Evolutionary conservation across 1,140 invertebrate genomes (phyloP).

Genomic region (Drosophila pectinifera): DNA sequence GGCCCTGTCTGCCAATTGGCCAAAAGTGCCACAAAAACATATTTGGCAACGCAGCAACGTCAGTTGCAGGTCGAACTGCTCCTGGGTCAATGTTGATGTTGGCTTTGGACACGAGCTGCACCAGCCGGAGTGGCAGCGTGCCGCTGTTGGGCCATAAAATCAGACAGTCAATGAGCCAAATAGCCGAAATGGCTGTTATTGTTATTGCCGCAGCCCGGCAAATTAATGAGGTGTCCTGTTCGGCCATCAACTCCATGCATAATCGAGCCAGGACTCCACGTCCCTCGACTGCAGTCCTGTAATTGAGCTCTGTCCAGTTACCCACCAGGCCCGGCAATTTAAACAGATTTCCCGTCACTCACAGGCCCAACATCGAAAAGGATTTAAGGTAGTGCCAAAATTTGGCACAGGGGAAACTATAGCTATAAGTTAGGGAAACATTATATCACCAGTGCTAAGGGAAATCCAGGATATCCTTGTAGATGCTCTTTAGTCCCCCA

Average conservation of each 20-base stretch:
- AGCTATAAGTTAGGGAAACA: background rate
- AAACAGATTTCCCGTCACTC: slow-evolving; percentile 10
- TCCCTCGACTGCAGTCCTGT: slow-evolving; percentile 40
- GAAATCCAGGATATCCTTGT: background rate
- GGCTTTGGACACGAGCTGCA: slow-evolving; percentile 58
- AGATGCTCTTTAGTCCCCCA: slow-evolving; percentile 26
- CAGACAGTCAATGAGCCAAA: slow-evolving; percentile 79
- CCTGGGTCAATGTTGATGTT: slow-evolving; percentile 75
- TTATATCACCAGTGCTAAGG: too few relatives aligned
- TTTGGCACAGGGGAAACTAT: background rate
- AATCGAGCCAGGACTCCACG: slow-evolving; percentile 15
- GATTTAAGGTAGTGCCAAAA: background rate
- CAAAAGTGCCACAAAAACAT: slow-evolving; percentile 81
- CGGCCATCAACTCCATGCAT: slow-evolving; percentile 43
- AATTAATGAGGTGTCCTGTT: slow-evolving; percentile 79
- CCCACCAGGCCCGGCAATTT: too few relatives aligned
- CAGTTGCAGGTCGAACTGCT: slow-evolving; percentile 48
- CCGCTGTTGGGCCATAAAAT: slow-evolving; percentile 63
- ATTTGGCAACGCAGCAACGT: slow-evolving; percentile 64
- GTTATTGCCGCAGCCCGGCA: slow-evolving; percentile 70
- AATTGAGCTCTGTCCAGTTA: too few relatives aligned
- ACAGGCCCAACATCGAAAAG: background rate
- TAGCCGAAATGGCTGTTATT: slow-evolving; percentile 74
- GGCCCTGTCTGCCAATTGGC: slow-evolving; percentile 65
- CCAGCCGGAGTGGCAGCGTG: background rate